Evolutionary conservation across 2,797 vertebrate genomes (phyloP).

Genomic region (Stomatorhinus walkeri): DNA sequence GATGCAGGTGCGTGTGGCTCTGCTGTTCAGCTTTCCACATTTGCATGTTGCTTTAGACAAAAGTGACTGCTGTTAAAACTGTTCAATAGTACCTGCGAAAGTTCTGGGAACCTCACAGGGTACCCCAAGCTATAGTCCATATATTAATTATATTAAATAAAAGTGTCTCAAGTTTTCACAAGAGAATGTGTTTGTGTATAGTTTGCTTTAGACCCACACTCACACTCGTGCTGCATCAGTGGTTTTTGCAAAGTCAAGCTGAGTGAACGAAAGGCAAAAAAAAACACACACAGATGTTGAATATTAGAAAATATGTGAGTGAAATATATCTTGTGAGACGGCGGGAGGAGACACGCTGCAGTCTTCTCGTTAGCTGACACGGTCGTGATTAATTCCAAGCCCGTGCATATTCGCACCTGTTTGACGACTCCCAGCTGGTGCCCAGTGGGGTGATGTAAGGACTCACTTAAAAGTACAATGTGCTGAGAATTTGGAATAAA

Average conservation of each 20-base stretch:
- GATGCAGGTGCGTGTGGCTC: not conserved
- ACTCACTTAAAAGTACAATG: constrained; percentile 2
- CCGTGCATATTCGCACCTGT: not conserved
- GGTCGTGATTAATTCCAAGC: not conserved
- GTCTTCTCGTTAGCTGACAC: not conserved
- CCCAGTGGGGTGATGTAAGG: not conserved
- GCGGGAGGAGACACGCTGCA: not conserved
- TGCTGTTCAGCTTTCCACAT: not conserved
- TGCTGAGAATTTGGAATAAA: not conserved
- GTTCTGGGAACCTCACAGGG: not conserved
- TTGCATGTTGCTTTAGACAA: not conserved
- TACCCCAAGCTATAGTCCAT: not conserved
- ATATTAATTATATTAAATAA: constrained; percentile 7
- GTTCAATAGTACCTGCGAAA: not conserved
- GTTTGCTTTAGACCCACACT: not conserved
- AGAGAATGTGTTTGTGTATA: not conserved
- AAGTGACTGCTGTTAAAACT: not conserved
- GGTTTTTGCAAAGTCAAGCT: not conserved
- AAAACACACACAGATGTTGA: not conserved
- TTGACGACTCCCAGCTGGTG: not conserved
- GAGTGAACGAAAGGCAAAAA: not conserved
- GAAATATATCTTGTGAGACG: not conserved
- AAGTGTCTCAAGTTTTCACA: not conserved
- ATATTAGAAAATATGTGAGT: not conserved
- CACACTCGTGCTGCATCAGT: not conserved